A percentile compares a stretch with the other conserved stretches of the same genome.
phyloP scores from a whole-genome alignment of 2,797 vertebrate genomes.

The Ptychadena robeensis region DNA sequence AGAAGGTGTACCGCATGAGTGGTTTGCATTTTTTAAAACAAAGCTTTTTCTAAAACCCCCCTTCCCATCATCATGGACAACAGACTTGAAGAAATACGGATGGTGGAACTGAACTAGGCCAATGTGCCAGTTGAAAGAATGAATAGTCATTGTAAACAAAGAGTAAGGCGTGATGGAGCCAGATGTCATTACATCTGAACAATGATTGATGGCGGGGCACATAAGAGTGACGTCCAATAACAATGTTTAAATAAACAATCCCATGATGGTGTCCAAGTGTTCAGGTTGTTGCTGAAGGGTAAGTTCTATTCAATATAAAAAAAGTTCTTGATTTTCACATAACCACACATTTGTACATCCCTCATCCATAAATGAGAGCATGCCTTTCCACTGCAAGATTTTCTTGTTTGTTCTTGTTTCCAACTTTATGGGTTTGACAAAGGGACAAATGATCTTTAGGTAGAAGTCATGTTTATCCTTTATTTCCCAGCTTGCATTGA shows the following conservation, averaged over 20 bases:
- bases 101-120: neutral
- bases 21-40: conserved; percentile 18
- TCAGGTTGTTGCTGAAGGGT: no score
- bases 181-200: conserved; percentile 12
- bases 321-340: no score
- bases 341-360: no score
- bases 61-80: conserved; percentile 14
- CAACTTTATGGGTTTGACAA: no score
- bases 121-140: conserved; percentile 27
- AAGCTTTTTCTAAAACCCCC: conserved; percentile 47
- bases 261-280: neutral
- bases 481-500: neutral
- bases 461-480: no score
- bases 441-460: no score
- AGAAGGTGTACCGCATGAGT: conserved; percentile 11
- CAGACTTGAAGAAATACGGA: conserved; percentile 28
- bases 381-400: no score
- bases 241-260: conserved; percentile 8
- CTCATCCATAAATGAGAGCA: no score
- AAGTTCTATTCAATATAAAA: no score
- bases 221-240: conserved; percentile 11
- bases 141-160: conserved; percentile 22
- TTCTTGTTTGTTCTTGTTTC: no score
- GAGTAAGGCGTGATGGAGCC: neutral
- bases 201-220: conserved; percentile 27